Percentiles rank a stretch among this genome's conserved stretches.
phyloP scores from a whole-genome alignment of 2,888 invertebrate species.

The Pollenia angustigena region DNA sequence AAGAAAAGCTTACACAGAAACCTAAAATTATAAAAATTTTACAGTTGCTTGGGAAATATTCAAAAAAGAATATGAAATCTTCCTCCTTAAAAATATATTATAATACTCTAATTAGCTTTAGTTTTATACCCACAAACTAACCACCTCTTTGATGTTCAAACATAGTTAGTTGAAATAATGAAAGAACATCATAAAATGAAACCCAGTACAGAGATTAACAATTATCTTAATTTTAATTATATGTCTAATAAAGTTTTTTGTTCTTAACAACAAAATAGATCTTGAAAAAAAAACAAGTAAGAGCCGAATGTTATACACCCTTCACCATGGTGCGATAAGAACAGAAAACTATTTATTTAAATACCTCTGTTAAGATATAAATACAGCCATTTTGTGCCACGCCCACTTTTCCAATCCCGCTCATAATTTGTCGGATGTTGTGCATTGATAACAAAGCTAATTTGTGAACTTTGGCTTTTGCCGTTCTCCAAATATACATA shows the following conservation, averaged over 20 bases:
- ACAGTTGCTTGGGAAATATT: conserved; percentile 26
- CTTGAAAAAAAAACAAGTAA: neutral
- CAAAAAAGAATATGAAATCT: neutral
- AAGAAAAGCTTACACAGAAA: conserved; percentile 1
- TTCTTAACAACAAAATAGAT: neutral
- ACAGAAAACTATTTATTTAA: too few species aligned
- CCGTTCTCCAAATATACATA: too few species aligned
- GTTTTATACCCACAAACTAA: neutral
- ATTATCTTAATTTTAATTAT: conserved; percentile 29
- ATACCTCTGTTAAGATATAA: too few species aligned
- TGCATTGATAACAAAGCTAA: too few species aligned
- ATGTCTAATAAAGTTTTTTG: neutral
- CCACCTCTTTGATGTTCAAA: conserved; percentile 42
- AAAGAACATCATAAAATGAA: neutral
- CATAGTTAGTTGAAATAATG: neutral
- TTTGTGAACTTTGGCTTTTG: too few species aligned
- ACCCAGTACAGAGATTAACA: neutral
- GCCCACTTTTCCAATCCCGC: too few species aligned
- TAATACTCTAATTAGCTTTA: conserved; percentile 49
- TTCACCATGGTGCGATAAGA: too few species aligned
- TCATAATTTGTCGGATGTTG: too few species aligned
- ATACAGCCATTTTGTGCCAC: too few species aligned
- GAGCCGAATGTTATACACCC: neutral
- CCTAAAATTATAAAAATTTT: conserved; percentile 59
- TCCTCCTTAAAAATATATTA: neutral